Evolutionary conservation across 2,797 vertebrate genomes (phyloP), one percentile per base, ranked within the genome.

Genomic region (Odontamblyopus rebecca): DNA sequence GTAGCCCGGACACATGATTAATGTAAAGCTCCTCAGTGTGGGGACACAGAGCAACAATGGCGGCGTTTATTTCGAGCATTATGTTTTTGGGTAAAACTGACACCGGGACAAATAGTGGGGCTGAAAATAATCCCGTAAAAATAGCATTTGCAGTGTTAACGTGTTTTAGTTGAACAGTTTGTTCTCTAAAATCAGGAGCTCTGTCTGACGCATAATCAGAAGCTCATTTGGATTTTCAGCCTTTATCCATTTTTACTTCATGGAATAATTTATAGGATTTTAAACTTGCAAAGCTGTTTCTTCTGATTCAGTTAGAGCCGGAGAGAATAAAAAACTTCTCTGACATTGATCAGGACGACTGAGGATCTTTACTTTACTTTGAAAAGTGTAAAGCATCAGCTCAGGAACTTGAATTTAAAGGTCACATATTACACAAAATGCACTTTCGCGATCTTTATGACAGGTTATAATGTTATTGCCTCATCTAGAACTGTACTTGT

Each of bases 11-110:
- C 66, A 62, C 53, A 64, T 79, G 82, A 89, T 89, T 84, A 84
- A 90, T 86, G 82, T 81, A 79, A 81, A 81, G 72, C 76, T 23
- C 53, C 70, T 73, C 74, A 84, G 63, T 80, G 71, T 82, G 63
- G 82, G 70, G 75, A 76, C 68, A 70, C 71, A 54, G 5, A 77
- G 70, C 62, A 78, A 82, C 71, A 83, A 54, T 67, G 27, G 32
- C 54, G 59, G 16, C 51, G 63, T 68, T 44, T 50, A 44, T 77
- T 63, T 72, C 61, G 69, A 60, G 48, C 19, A 69, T 29, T 70
- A 26, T 69, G 56, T 60, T 75, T 68, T 70, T 51, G 18, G 38
- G 50, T 48, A 15, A 35, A 9, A 70, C 68, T 60, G 65, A 56
- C 23, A 61, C 51, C 38, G 16, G 26, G 32, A 66, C 73, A 50